Evolutionary conservation across 2,888 invertebrate species (phyloP), one percentile per base, ranked within the genome.

Genomic region (Bugula neritina): DNA sequence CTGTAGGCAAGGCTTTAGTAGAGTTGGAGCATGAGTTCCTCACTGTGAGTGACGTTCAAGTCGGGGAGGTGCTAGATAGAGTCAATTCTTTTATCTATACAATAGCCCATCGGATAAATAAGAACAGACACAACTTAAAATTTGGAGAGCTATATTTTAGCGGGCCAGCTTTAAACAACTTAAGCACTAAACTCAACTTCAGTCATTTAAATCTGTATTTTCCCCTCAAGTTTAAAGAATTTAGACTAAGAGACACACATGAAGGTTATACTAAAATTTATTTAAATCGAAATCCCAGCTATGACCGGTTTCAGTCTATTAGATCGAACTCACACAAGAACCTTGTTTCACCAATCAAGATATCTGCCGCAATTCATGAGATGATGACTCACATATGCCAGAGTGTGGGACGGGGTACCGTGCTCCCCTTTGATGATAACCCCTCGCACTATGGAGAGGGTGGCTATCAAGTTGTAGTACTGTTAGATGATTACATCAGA

Each of bases 191-290:
- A 34, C 63, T 31, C 3, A 63, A 63, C 63, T 63, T 31, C n/a
- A 27, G 27, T n/a, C 63, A 63, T 34, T 17, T 63, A 31, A 31
- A 21, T 29, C 2, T 63, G 5, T 63, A 63, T 34, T 63, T 63
- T 31, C 63, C 63, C 10, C 31, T 63, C 5, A 63, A 63, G 63
- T 63, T 63, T n/a, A 63, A 63, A 3, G 63, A 63, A 27, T 63
- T 25, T n/a, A 25, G 34, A 31, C 31, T 63, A 34, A 25, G 31
- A 5, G 34, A 63, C 21, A 27, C 63, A 13, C 31, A 63, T n/a
- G 63, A 63, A 17, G 63, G 63, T 13, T 63, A 63, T n/a, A 63
- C 63, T 13, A 10, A 2, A 31, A 63, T 63, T 34, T 31, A 63
- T 27, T 31, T 27, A 3, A 63, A 31, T 27, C 27, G 63, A 31